These are phyloP conservation scores for Unio delphinus DNA, from an alignment of 2,888 invertebrate species.

Conservation along the genomic window DNA sequence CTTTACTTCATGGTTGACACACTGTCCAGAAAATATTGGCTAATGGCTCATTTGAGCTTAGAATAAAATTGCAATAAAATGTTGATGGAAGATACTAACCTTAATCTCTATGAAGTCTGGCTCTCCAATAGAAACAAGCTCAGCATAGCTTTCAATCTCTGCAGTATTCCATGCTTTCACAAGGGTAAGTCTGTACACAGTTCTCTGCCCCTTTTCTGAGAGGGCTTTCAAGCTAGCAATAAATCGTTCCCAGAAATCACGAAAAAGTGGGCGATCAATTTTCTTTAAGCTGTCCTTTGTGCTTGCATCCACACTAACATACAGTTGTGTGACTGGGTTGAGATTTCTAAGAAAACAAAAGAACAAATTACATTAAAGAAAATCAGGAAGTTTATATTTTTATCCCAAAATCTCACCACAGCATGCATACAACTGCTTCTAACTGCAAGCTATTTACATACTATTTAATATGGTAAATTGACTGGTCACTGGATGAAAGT, in stretches of 20 bases:
- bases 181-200: conserved; percentile 76
- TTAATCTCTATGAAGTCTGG: conserved; percentile 78
- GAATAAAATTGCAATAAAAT: neutral
- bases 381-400: neutral
- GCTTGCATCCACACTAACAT: conserved; percentile 77
- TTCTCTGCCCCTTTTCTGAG: conserved; percentile 75
- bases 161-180: conserved; percentile 77
- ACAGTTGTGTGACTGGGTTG: conserved; percentile 76
- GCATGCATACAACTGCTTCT: neutral
- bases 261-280: conserved; percentile 76
- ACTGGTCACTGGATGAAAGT: no score
- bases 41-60: no score
- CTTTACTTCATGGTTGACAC: no score
- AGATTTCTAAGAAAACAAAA: conserved; percentile 59
- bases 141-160: conserved; percentile 75
- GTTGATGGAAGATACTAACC: conserved; percentile 56
- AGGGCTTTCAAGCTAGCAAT: conserved; percentile 74
- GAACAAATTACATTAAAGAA: neutral
- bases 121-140: conserved; percentile 73
- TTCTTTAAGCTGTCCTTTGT: conserved; percentile 76
- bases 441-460: no score
- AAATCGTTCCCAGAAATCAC: conserved; percentile 77
- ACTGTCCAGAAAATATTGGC: no score
- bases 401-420: neutral
- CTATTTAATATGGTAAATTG: no score